Evolutionary conservation across 2,797 vertebrate genomes (phyloP).

Genomic region (Poeciliopsis presidionis): DNA sequence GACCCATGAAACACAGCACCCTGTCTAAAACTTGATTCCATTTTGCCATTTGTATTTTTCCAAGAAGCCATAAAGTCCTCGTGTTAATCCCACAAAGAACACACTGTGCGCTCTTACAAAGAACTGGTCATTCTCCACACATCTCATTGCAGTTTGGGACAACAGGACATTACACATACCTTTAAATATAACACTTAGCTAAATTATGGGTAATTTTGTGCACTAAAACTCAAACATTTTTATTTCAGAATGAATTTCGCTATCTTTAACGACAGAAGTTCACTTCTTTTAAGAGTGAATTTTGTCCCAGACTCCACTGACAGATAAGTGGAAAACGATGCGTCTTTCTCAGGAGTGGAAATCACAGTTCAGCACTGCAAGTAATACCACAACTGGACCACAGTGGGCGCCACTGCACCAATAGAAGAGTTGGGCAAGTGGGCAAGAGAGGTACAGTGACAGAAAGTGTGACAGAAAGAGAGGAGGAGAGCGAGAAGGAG

Average conservation of each 20-base stretch:
- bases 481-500: constrained; percentile 27
- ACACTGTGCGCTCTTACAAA: constrained; percentile 53
- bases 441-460: constrained; percentile 64
- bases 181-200: constrained; percentile 26
- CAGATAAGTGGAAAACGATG: constrained; percentile 55
- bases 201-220: neutral
- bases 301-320: constrained; percentile 50
- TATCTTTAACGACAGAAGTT: neutral
- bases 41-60: constrained; percentile 69
- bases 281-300: constrained; percentile 21
- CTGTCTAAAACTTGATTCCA: constrained; percentile 34
- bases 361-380: constrained; percentile 53
- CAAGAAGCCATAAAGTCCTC: constrained; percentile 68
- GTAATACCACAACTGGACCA: constrained; percentile 67
- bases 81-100: constrained; percentile 64
- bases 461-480: constrained; percentile 47
- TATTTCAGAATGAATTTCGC: neutral
- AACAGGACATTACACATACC: constrained; percentile 45
- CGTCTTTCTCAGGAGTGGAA: constrained; percentile 51
- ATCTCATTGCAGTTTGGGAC: constrained; percentile 54
- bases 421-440: constrained; percentile 53
- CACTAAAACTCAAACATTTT: neutral
- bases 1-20: constrained; percentile 11
- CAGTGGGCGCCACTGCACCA: constrained; percentile 67
- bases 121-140: constrained; percentile 57